Evolutionary conservation across 2,797 vertebrate species (phyloP).

Genomic region (Squalus acanthias): DNA sequence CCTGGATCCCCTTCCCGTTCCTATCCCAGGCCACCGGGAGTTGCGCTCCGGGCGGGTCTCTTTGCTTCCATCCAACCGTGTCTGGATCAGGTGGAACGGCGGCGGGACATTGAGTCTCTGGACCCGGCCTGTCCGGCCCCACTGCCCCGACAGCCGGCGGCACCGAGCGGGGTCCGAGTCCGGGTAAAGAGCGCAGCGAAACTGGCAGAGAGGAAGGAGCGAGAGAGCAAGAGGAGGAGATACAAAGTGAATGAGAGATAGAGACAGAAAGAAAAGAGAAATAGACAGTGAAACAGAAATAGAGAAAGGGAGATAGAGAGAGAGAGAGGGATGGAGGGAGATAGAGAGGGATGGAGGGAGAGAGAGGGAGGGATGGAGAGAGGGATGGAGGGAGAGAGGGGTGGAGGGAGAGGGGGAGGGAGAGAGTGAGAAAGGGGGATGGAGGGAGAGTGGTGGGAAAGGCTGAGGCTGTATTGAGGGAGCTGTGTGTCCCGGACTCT

Average conservation of each 20-base stretch:
- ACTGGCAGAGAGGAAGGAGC: constrained; percentile 43
- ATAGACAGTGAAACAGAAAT: too few relatives aligned
- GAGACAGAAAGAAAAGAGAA: constrained; percentile 33
- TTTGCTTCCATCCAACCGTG: background rate
- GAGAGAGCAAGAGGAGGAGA: constrained; percentile 41
- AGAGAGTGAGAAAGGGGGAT: background rate
- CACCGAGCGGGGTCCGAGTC: too few relatives aligned
- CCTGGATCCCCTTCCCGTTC: background rate
- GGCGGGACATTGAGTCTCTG: too few relatives aligned
- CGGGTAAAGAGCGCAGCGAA: background rate
- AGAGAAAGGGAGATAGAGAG: background rate
- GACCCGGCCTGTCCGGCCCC: too few relatives aligned
- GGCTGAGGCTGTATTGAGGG: background rate
- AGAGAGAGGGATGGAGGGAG: background rate
- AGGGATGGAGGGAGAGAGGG: background rate
- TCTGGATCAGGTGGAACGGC: background rate
- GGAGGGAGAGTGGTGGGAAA: background rate
- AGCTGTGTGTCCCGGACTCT: background rate
- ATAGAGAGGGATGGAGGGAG: constrained; percentile 34
- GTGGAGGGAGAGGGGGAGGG: background rate
- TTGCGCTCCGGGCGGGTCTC: background rate
- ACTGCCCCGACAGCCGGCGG: too few relatives aligned
- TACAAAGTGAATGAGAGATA: constrained; percentile 44
- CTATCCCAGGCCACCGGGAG: background rate
- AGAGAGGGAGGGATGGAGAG: background rate